Conservation (phyloP, 2,113 vertebrate genomes). For the Alouatta palliata region DNA sequence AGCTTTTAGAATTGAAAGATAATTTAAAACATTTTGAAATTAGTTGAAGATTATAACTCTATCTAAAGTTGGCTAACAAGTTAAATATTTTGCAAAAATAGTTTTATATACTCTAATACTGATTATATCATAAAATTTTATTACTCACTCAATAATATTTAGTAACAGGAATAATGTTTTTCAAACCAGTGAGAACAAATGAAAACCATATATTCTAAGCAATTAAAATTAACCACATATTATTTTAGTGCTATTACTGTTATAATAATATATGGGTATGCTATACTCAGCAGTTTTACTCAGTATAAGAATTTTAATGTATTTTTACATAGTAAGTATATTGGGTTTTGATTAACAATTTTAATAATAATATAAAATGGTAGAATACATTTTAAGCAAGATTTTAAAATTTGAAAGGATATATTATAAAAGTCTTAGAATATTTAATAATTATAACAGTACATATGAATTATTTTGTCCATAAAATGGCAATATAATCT, state of each 20-base stretch:
- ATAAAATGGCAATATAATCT: background rate
- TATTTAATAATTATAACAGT: slow-evolving; percentile 44
- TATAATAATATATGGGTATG: slow-evolving; percentile 33
- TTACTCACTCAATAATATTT: slow-evolving; percentile 43
- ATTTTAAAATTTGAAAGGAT: slow-evolving; percentile 51
- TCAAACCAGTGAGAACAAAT: slow-evolving; percentile 47
- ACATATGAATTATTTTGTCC: background rate
- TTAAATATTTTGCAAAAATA: background rate
- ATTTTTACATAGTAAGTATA: slow-evolving; percentile 2
- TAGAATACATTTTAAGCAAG: background rate
- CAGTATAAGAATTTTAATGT: slow-evolving; percentile 6
- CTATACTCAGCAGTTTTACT: background rate
- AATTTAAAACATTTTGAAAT: background rate
- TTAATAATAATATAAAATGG: slow-evolving; percentile 40
- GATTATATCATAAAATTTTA: background rate
- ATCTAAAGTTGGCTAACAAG: background rate
- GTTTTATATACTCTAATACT: background rate
- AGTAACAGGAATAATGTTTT: slow-evolving; percentile 40
- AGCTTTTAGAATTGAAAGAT: background rate
- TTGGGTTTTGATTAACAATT: slow-evolving; percentile 38
- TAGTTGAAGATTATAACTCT: background rate
- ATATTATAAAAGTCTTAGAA: slow-evolving; percentile 20
- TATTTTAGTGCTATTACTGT: slow-evolving; percentile 46
- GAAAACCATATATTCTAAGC: slow-evolving; percentile 49
- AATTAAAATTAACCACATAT: slow-evolving; percentile 52